Evolutionary conservation across 2,888 invertebrate species (phyloP), one percentile per base, ranked within the genome.

Genomic region (Apodemia hepburni): DNA sequence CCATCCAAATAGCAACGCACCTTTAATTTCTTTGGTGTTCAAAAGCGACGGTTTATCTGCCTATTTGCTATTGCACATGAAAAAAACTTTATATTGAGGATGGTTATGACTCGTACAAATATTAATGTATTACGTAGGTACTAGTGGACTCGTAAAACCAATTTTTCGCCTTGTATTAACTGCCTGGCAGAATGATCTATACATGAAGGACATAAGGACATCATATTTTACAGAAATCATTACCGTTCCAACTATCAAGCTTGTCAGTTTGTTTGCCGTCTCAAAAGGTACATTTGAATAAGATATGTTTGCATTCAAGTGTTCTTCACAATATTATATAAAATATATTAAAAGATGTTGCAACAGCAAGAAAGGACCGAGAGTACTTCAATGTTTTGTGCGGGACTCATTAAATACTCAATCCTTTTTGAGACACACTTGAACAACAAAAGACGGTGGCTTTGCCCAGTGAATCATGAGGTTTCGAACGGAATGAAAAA

Each of bases 321-420:
- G 54, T 27, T 27, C 54, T 54, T 27, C 27, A 12, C 54, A 22
- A 54, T 54, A 22, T 54, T 22, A 54, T 54, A 27, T 54, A 54
- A 54, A 54, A 54, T 54, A 42, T 42, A 54, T 54, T 54, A 54
- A 54, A 54, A 54, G 54, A 54, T 54, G 42, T 42, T 42, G 54
- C 54, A 54, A 54, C 54, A 54, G 15, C 22, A 15, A 15, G 42
- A 42, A 42, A 54, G 54, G 22, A 27, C 22, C 15, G 27, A 54
- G 54, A 3, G 54, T 54, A 27, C 54, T 54, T 54, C 54, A 54
- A 7, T 47, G 58, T 62, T 62, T 58, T 62, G 62, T 62, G 65
- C 61, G 67, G 65, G 69, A 66, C 77, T 83, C 81, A 84, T 83
- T 83, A 85, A 75, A 73, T 72, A 73, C 83, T 82, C 73, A 81